phyloP scores from a whole-genome alignment of 2,797 vertebrate genomes.

The Phrynocephalus forsythii region DNA sequence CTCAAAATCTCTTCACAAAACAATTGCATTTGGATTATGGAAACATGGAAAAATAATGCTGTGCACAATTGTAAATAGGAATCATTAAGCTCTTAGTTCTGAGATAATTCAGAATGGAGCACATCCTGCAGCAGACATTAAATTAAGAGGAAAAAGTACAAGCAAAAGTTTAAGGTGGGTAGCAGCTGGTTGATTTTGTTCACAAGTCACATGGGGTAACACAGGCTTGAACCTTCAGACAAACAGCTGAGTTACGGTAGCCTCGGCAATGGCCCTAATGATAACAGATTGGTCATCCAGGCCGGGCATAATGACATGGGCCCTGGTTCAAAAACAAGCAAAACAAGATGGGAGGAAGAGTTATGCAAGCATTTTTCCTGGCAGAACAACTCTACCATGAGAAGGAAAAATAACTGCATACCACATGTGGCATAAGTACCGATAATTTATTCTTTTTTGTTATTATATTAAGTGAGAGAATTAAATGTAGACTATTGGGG shows the following conservation, averaged over 20 bases:
- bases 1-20: slow-evolving; percentile 20
- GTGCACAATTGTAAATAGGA: slow-evolving; percentile 1
- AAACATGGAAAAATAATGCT: slow-evolving; percentile 8
- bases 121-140: slow-evolving; percentile 30
- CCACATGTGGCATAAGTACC: not conserved
- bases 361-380: not conserved
- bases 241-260: slow-evolving; percentile 21
- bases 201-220: slow-evolving; percentile 33
- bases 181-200: slow-evolving; percentile 42
- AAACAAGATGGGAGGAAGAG: not conserved
- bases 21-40: slow-evolving; percentile 25
- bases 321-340: not conserved
- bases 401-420: not conserved
- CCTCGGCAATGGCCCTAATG: slow-evolving; percentile 15
- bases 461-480: not conserved
- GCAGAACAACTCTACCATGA: not conserved
- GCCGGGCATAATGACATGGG: not conserved
- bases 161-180: slow-evolving; percentile 36
- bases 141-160: slow-evolving; percentile 37
- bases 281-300: not conserved
- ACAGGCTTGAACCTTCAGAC: not conserved
- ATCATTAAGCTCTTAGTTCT: not conserved
- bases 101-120: not conserved
- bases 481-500: not conserved
- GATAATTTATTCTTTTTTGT: not conserved